phyloP scores from a whole-genome alignment of 2,888 invertebrate genomes.

The Slavum lentiscoides region DNA sequence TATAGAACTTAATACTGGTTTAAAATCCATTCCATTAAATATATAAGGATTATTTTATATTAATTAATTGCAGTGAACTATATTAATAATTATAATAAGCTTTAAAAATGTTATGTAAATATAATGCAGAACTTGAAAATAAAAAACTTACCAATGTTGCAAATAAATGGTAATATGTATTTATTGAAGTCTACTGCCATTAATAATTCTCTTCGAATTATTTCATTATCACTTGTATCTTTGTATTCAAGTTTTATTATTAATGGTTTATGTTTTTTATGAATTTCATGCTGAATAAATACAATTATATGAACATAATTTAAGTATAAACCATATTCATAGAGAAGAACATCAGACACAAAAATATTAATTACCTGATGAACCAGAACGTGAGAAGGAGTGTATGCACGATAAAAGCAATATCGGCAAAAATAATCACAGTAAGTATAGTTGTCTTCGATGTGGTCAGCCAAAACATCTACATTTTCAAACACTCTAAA shows the following conservation, averaged over 20 bases:
- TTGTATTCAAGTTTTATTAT: conserved; percentile 19
- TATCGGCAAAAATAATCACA: conserved; percentile 40
- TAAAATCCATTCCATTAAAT: no score
- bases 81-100: neutral
- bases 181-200: conserved; percentile 13
- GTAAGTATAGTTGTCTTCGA: conserved; percentile 15
- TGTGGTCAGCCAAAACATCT: conserved; percentile 32
- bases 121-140: neutral
- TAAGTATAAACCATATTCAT: neutral
- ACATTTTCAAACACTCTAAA: conserved; percentile 34
- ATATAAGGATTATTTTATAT: no score
- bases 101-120: neutral
- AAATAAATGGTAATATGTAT: conserved; percentile 18
- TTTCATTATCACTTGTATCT: neutral
- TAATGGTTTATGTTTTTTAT: neutral
- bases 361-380: conserved; percentile 41
- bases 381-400: conserved; percentile 25
- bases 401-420: conserved; percentile 51
- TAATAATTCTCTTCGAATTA: conserved; percentile 1
- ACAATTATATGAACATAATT: neutral
- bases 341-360: neutral
- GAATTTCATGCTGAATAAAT: conserved; percentile 14
- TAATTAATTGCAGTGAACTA: no score
- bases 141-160: conserved; percentile 37
- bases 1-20: no score